Evolutionary conservation across 2,888 invertebrate species (phyloP), one percentile per base, ranked within the genome.

Genomic region (Lordiphosa fenestrarum): DNA sequence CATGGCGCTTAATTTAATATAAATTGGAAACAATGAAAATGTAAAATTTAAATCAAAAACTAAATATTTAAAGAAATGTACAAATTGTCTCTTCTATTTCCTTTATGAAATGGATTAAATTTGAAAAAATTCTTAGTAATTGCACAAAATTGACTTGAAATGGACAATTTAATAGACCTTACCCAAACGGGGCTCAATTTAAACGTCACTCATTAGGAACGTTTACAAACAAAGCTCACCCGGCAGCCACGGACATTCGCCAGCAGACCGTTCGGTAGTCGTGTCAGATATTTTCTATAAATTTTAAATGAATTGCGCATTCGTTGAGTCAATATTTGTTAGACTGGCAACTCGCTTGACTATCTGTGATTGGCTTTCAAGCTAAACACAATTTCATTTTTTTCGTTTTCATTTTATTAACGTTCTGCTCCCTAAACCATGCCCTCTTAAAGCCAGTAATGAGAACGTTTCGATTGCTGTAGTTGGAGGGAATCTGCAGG

Each of bases 341-440:
- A 56, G 53, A 53, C 49, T 50, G 52, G 19, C 37, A 46, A 51
- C 15, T 35, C 21, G 40, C 25, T 37, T 52, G 51, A 39, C 33
- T 36, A 13, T 4, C 44, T 21, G 15, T 54, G 54, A 64, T 58
- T 61, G 63, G 57, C 73, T 75, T 68, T 54, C 40, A 58, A 78
- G 71, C 64, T 72, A 59, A 75, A 66, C 70, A 66, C 70, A 75
- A 72, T 72, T 75, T 71, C 51, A 60, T 60, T 71, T 71, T 62
- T 72, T 75, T 71, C 51, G 58, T 60, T 71, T 71, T 62, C 63
- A 61, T 71, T 70, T 66, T 69, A 64, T 55, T 53, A 59, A 65
- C 63, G 55, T 59, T 59, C 39, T 46, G 53, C 41, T 42, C 56
- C 47, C 59, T 9, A 59, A 76, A 55, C 80, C 63, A 47, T 56